These are phyloP conservation scores for Recurvirostra avosetta DNA, from an alignment of 2,113 vertebrate genomes.

Conservation along the genomic window DNA sequence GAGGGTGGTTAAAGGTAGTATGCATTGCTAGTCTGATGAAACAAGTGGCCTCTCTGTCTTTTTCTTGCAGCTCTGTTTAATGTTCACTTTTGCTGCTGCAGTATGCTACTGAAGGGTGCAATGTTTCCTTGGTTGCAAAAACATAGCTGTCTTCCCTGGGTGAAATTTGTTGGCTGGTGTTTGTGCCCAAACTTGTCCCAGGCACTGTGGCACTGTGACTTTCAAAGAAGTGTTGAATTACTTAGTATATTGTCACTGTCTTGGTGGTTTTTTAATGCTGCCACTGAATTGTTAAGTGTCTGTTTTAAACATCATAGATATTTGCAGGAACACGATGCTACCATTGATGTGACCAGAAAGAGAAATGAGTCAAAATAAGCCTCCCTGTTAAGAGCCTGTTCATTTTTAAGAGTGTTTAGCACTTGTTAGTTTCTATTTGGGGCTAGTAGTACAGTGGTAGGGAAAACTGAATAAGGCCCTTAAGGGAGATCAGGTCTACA, in stretches of 20 bases:
- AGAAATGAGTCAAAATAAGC: background rate
- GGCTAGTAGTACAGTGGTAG: background rate
- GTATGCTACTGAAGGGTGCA: background rate
- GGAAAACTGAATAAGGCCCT: background rate
- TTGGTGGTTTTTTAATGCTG: background rate
- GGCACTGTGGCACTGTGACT: background rate
- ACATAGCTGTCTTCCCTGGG: background rate
- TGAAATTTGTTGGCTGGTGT: background rate
- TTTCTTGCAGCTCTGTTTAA: background rate
- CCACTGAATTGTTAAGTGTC: background rate
- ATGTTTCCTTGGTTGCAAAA: slow-evolving; percentile 24
- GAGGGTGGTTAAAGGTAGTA: background rate
- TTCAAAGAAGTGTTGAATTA: background rate
- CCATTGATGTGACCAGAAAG: background rate
- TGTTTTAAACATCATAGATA: background rate
- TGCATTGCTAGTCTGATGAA: background rate
- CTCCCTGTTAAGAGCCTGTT: background rate
- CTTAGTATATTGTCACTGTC: background rate
- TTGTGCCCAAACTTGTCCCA: background rate
- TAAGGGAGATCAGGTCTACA: background rate
- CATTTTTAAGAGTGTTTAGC: background rate
- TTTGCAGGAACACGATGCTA: background rate
- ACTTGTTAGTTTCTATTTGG: background rate
- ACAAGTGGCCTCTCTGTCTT: background rate
- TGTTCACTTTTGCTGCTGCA: background rate